Conservation (phyloP, 2,113 vertebrate genomes). For the Hemicordylus capensis region DNA sequence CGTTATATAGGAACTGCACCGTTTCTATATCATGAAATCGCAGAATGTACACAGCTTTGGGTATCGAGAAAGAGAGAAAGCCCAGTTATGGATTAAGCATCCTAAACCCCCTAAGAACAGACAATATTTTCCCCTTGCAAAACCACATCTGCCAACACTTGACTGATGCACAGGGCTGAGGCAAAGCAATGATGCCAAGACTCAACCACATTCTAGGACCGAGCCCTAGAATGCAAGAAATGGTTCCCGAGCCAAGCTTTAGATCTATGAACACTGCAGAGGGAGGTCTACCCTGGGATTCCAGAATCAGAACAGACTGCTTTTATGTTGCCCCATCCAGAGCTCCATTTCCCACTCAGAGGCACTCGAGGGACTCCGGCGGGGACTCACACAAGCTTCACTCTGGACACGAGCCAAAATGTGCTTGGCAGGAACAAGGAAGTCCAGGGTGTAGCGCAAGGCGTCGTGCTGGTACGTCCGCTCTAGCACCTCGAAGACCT, state of each 20-base stretch:
- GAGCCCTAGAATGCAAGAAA: neutral
- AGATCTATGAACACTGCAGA: neutral
- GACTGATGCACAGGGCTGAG: neutral
- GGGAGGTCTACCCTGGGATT: neutral
- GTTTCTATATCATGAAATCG: neutral
- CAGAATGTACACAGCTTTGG: neutral
- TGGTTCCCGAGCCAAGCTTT: neutral
- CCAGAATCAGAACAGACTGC: neutral
- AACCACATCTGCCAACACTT: neutral
- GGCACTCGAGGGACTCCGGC: neutral
- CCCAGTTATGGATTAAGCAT: neutral
- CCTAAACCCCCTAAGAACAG: neutral
- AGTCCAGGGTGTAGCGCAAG: slow-evolving; percentile 90
- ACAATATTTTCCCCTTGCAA: neutral
- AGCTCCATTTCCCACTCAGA: neutral
- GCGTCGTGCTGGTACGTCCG: slow-evolving; percentile 90
- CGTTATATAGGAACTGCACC: neutral
- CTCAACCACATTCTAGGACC: neutral
- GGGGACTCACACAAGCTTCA: slow-evolving; percentile 89
- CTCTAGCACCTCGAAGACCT: slow-evolving; percentile 92
- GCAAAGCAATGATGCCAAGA: neutral
- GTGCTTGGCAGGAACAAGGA: slow-evolving; percentile 91
- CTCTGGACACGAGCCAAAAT: slow-evolving; percentile 90
- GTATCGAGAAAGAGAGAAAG: too few relatives aligned
- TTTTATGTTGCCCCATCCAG: neutral